Base-by-base conservation (phyloP, 2,113 vertebrate species). In the Silurus glanis region DNA sequence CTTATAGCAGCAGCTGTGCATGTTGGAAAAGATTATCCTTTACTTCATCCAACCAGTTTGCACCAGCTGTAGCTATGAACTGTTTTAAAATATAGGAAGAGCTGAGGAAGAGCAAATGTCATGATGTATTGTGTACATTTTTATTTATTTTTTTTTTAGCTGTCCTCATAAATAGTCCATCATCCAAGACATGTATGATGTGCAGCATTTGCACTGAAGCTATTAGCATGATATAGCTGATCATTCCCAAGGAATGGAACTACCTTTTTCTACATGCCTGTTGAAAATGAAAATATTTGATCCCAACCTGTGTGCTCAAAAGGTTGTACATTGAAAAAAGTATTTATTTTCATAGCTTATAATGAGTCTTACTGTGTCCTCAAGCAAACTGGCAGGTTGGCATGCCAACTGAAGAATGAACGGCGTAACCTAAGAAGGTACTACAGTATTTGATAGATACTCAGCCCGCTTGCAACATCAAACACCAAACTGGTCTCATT, bases 21-120 rank as follows among this genome's bases (percentile, higher is more conserved):
- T 67, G 74, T 75, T 84, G 62, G 17, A 59, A 37, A 64, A 85
- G 78, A 85, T 82, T 67, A 81, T 64, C 87, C 49, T 53, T 88
- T 66, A 88, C 80, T 58, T 37, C 66, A 72, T 69, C 37, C 21
- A 56, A 59, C 37, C 64, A 80, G 75, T 85, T 56, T 55, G 66
- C 59, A 69, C 62, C 28, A 78, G 75, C 62, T 76, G 79, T 47
- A 59, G 21, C 62, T 25, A 37, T 37, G 37, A 37, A 37, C 37
- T 37, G 37, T 37, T 37, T 37, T 37, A 37, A 37, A 37, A 37
- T 37, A 37, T 37, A 37, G 37, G 37, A 37, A 37, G 37, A 37
- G 37, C 2, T 37, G 37, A 37, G 37, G 37, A 37, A 37, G 2
- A 37, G 37, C 37, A 37, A 37, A 37, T 37, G 37, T 37, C 37